Percentiles rank a stretch among this genome's conserved stretches.
These are phyloP conservation scores for Conopomorpha cramerella DNA, from an alignment of 1,140 invertebrate genomes.

Conservation along the genomic window DNA sequence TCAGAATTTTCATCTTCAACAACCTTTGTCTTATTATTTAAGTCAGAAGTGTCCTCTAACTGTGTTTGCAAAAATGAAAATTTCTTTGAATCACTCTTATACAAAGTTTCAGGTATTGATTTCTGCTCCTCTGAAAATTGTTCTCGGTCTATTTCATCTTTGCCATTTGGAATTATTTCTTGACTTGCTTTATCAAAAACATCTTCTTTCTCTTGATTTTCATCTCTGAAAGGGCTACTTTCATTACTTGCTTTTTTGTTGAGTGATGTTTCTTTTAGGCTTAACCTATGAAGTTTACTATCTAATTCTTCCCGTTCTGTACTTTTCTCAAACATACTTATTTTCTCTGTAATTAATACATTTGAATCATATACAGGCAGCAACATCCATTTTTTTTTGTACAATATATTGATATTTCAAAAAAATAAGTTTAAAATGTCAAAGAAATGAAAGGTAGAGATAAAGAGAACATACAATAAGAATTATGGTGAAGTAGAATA, in stretches of 20 bases:
- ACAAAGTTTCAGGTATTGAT: constrained; percentile 29
- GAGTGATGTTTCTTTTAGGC: constrained; percentile 23
- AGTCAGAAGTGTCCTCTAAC: constrained; percentile 19
- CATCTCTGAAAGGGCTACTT: too few species aligned
- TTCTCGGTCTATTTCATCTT: too few species aligned
- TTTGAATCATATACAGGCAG: constrained; percentile 12
- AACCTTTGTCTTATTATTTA: constrained; percentile 8
- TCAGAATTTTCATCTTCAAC: constrained; percentile 3
- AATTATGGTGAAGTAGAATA: too few species aligned
- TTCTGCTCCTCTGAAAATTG: too few species aligned
- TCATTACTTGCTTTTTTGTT: too few species aligned
- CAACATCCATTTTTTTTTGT: too few species aligned
- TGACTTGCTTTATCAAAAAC: constrained; percentile 5
- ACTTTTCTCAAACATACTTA: constrained; percentile 51
- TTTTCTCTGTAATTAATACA: constrained; percentile 42
- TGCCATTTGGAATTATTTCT: too few species aligned
- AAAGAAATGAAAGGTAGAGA: too few species aligned
- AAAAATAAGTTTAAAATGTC: too few species aligned
- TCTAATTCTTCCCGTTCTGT: constrained; percentile 31
- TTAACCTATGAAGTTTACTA: constrained; percentile 31
- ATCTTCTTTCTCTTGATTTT: constrained; percentile 14
- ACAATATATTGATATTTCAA: too few species aligned
- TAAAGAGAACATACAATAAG: too few species aligned
- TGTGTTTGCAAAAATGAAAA: constrained; percentile 53
- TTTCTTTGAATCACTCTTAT: constrained; percentile 42